A percentile compares a stretch with the other conserved stretches of the same genome.
Evolutionary conservation across 2,113 vertebrate genomes (phyloP).

Genomic region (Gobius niger): DNA sequence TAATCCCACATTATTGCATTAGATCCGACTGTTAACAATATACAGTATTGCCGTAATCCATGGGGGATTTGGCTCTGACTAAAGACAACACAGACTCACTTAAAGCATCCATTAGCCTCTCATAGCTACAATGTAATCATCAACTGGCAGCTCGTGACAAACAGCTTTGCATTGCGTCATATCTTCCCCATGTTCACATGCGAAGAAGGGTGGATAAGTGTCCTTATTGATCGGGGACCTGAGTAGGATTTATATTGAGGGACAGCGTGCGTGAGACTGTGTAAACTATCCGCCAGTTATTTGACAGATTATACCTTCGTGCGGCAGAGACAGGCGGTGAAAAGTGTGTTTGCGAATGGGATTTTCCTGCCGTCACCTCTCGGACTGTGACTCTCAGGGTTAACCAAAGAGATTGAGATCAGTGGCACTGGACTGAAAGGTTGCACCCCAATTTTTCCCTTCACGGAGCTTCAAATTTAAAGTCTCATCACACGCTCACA

Average conservation of each 20-base stretch:
- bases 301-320: constrained; percentile 30
- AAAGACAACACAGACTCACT: constrained; percentile 15
- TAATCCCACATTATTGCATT: neutral
- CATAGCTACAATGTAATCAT: constrained; percentile 2
- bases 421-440: constrained; percentile 29
- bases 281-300: constrained; percentile 25
- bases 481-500: neutral
- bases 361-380: constrained; percentile 5
- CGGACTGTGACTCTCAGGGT: constrained; percentile 17
- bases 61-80: constrained; percentile 14
- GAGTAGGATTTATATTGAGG: constrained; percentile 18
- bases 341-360: constrained; percentile 1
- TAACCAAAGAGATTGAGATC: constrained; percentile 42
- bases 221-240: constrained; percentile 47
- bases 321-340: constrained; percentile 14
- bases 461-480: constrained; percentile 33
- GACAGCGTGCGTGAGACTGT: constrained; percentile 14
- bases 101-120: neutral
- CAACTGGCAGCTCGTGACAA: constrained; percentile 12
- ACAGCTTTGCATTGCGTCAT: constrained; percentile 20
- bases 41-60: constrained; percentile 18
- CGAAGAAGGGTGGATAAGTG: constrained; percentile 7
- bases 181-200: constrained; percentile 8
- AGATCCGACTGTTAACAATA: neutral
- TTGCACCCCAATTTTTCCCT: constrained; percentile 48